phyloP scores from a whole-genome alignment of 2,113 vertebrate species.

The Pao palembangensis region DNA sequence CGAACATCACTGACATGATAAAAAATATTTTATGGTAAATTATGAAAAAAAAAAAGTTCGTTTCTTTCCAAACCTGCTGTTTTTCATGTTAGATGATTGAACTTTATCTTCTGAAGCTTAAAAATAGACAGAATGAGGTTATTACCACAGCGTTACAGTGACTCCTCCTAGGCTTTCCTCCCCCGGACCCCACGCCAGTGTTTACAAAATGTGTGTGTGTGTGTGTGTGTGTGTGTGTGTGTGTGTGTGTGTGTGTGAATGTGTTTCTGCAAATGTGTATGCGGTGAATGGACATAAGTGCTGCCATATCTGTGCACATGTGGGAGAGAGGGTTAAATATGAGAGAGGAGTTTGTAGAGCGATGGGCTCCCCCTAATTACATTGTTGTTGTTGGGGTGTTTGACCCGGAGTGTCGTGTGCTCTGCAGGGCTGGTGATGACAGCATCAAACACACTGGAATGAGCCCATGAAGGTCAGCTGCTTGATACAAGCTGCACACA shows the following conservation, averaged over 20 bases:
- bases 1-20: background rate
- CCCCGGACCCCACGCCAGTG: slow-evolving; percentile 45
- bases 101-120: slow-evolving; percentile 26
- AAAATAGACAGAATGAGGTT: slow-evolving; percentile 56
- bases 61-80: background rate
- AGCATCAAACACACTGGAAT: slow-evolving; percentile 40
- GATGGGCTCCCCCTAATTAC: slow-evolving; percentile 40
- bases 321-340: no score
- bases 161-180: slow-evolving; percentile 52
- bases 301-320: no score
- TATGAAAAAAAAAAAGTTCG: no score
- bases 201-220: slow-evolving; percentile 58
- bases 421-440: slow-evolving; percentile 39
- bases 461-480: slow-evolving; percentile 27
- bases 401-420: slow-evolving; percentile 38
- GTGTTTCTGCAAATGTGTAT: no score
- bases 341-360: slow-evolving; percentile 52
- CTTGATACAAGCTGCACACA: background rate
- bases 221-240: slow-evolving; percentile 28
- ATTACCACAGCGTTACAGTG: slow-evolving; percentile 41
- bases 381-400: slow-evolving; percentile 26
- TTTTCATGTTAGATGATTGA: slow-evolving; percentile 12
- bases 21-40: background rate
- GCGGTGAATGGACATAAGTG: slow-evolving; percentile 22
- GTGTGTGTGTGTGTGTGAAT: slow-evolving; percentile 52